Evolutionary conservation across 1,140 invertebrate species (phyloP).

Genomic region (Megathymus violae): DNA sequence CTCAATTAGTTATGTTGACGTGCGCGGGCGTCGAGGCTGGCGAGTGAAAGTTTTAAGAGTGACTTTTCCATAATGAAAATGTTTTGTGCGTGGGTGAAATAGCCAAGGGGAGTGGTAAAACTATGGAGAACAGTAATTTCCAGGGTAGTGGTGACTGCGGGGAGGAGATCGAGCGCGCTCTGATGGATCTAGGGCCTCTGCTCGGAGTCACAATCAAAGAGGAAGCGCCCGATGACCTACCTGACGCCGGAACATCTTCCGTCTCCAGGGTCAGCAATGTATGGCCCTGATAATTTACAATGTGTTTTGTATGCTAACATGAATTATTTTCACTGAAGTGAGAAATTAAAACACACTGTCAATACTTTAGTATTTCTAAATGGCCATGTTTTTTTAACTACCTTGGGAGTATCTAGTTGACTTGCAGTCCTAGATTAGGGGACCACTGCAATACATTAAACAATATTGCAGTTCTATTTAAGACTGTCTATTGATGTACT

Average conservation of each 20-base stretch:
- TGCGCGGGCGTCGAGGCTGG: conserved; percentile 55
- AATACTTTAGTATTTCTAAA: too few relatives aligned
- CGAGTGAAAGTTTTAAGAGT: conserved; percentile 69
- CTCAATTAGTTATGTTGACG: conserved; percentile 65
- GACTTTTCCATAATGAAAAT: conserved; percentile 55
- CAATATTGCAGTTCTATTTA: too few relatives aligned
- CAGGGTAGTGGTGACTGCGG: conserved; percentile 65
- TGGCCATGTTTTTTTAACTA: too few relatives aligned
- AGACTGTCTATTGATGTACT: too few relatives aligned
- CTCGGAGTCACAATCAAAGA: conserved; percentile 79
- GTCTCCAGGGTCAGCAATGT: conserved; percentile 43
- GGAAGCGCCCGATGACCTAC: conserved; percentile 68
- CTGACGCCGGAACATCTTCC: conserved; percentile 43
- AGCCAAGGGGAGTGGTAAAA: conserved; percentile 29
- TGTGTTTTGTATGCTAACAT: too few relatives aligned
- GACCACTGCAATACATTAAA: too few relatives aligned
- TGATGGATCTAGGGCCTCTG: conserved; percentile 78
- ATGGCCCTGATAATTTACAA: conserved; percentile 33
- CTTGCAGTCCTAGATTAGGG: too few relatives aligned
- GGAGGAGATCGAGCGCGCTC: conserved; percentile 76
- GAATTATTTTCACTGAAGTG: too few relatives aligned
- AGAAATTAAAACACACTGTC: too few relatives aligned
- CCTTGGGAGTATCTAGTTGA: too few relatives aligned
- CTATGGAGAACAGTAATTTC: conserved; percentile 72
- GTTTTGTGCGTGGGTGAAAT: conserved; percentile 43